Evolutionary conservation across 2,113 vertebrate genomes (phyloP).

Genomic region (Epinephelus cyanopodus): DNA sequence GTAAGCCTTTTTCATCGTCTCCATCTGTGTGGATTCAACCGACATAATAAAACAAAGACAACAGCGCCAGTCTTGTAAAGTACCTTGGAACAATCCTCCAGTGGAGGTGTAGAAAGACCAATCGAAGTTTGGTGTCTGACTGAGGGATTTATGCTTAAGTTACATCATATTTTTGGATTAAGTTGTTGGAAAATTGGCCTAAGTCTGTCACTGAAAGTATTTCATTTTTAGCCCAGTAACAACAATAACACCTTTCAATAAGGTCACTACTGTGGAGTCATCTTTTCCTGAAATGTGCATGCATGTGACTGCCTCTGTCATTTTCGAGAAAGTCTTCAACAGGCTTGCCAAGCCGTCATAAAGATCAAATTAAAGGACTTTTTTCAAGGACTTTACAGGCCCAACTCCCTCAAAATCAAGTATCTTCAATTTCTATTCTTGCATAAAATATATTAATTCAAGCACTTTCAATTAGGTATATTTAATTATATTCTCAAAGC

Average conservation of each 20-base stretch:
- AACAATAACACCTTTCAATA: not conserved
- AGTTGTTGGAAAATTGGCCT: constrained; percentile 1
- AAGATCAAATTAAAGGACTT: no score
- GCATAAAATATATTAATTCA: no score
- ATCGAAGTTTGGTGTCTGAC: not conserved
- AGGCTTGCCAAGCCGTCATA: no score
- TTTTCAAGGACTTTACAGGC: no score
- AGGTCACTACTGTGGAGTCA: no score
- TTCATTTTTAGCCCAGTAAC: not conserved
- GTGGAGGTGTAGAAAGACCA: not conserved
- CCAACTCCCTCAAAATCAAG: no score
- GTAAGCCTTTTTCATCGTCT: constrained; percentile 92
- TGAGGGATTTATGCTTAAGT: not conserved
- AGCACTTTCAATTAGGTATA: no score
- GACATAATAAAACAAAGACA: not conserved
- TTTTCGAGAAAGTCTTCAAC: not conserved
- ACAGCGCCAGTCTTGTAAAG: not conserved
- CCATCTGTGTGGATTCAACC: constrained; percentile 86
- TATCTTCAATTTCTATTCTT: no score
- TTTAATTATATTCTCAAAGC: no score
- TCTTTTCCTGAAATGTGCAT: not conserved
- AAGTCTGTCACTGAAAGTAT: not conserved
- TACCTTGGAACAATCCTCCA: not conserved
- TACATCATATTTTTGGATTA: not conserved
- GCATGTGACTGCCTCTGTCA: not conserved